Base-by-base conservation (phyloP, 2,888 invertebrate species). In the Cosmorhoe ocellata region DNA sequence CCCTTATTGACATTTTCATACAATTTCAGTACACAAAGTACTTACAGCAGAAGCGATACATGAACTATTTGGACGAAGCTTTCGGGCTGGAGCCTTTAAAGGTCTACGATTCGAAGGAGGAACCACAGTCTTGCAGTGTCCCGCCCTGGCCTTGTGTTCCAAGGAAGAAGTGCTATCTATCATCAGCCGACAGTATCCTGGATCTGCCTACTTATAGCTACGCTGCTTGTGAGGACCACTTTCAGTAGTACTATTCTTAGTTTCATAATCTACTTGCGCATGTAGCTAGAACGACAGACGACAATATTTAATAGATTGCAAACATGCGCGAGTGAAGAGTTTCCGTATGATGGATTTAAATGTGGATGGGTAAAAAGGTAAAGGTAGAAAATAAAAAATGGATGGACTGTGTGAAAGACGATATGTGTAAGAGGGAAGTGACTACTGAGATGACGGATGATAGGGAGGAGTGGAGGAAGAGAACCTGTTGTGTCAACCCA, bases 101-200 rank as follows among this genome's bases (percentile, higher is more conserved):
- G 6, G 40, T 51, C 2, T 46, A 46, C 6, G 51, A 47, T 4
- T 24, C 22, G 2, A 51, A 47, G 36, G n/a, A 36, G 5, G 51
- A 52, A 0, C 46, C 50, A 0, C 59, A 70, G 3, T 52, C 59
- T 2, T 39, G 40, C 37, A 24, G 37, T 2, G 47, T 68, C 1
- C 72, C 68, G 40, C 57, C 71, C 8, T 89, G 90, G 90, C 90
- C 90, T 0, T 90, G 90, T 41, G 54, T 64, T 0, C 88, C 90
- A 0, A 61, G 90, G 36, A 75, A 70, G 52, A 81, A 61, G 49
- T 61, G 64, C 11, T 81, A 69, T 38, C 58, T 90, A 1, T 74
- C 79, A 0, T 77, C 84, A 0, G 81, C 84, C 1, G 85, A 89
- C 45, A 89, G 81, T 58, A 76, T 90, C 0, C 64, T 90, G 13